Evolutionary conservation across 2,888 invertebrate species (phyloP), one percentile per base, ranked within the genome.

Genomic region (Blera fallax): DNA sequence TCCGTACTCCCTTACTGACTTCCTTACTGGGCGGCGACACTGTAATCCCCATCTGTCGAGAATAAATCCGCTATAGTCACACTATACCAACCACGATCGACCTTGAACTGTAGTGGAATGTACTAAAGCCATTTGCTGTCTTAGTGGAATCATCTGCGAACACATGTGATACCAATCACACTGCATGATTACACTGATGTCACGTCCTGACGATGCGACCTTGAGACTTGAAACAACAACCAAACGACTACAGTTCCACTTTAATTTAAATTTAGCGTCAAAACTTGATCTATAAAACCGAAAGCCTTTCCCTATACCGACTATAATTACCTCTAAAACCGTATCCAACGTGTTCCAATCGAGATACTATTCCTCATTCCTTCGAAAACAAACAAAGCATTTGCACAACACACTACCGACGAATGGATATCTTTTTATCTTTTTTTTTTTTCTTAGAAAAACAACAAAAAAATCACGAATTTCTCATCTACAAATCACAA

Each of bases 301-400:
- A 37, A 43, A 14, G 6, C 16, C 16, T 18, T 32, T 34, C 18
- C 10, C 3, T 56, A 1, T 1, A 18, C 34, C n/a, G 10, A 3
- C 4, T 16, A 29, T 34, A 48, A 21, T 70, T 70, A 78, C 78
- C 78, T 78, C 50, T 3, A 34, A 60, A 24, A 10, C 0, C n/a
- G 5, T 62, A 79, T 79, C 78, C 78, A 64, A 64, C 21, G n/a
- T n/a, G n/a, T 32, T 37, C 18, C 37, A 45, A 16, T 54, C 14
- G 18, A 37, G 40, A 34, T 27, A 5, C n/a, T 4, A 24, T 2
- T 56, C 11, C 29, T 16, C 37, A 14, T 37, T 45, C 8, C 27
- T n/a, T 16, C 11, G 43, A 58, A 29, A 45, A 32, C 29, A 48
- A 58, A 58, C 10, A 37, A 67, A 67, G 21, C 18, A 52, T 69